Evolutionary conservation across 2,888 invertebrate species (phyloP).

Genomic region (Platyscelio sp.): DNA sequence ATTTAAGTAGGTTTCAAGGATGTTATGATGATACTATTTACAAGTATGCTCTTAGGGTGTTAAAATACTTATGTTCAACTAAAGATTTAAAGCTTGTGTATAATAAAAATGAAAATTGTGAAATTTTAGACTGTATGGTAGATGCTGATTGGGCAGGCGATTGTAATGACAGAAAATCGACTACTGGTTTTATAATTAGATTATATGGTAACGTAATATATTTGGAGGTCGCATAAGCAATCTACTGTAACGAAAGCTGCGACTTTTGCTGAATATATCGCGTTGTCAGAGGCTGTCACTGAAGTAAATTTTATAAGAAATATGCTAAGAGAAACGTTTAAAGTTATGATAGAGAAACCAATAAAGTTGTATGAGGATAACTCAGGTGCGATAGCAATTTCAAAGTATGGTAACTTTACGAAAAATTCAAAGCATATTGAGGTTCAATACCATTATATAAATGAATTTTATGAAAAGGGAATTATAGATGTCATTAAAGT

Average conservation of each 20-base stretch:
- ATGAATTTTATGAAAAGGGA: conserved; percentile 12
- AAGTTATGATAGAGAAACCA: background rate
- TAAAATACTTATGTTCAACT: conserved; percentile 77
- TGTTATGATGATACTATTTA: conserved; percentile 76
- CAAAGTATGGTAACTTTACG: conserved; percentile 2
- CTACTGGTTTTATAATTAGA: conserved; percentile 7
- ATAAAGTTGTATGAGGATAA: conserved; percentile 1
- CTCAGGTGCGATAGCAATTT: background rate
- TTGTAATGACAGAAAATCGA: background rate
- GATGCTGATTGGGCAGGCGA: conserved; percentile 10
- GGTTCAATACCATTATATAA: conserved; percentile 1
- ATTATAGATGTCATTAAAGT: conserved; percentile 18
- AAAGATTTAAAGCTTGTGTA: conserved; percentile 74
- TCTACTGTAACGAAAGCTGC: background rate
- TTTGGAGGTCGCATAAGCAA: conserved; percentile 25
- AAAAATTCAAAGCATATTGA: conserved; percentile 8
- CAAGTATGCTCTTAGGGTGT: conserved; percentile 74
- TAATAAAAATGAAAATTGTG: background rate
- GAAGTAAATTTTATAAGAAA: conserved; percentile 1
- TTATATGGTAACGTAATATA: background rate
- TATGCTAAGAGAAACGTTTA: background rate
- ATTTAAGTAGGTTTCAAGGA: conserved; percentile 80
- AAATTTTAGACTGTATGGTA: conserved; percentile 14
- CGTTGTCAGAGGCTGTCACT: background rate
- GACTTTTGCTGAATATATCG: conserved; percentile 1